Evolutionary conservation across 2,113 vertebrate species (phyloP).

Genomic region (Neoarius graeffei): DNA sequence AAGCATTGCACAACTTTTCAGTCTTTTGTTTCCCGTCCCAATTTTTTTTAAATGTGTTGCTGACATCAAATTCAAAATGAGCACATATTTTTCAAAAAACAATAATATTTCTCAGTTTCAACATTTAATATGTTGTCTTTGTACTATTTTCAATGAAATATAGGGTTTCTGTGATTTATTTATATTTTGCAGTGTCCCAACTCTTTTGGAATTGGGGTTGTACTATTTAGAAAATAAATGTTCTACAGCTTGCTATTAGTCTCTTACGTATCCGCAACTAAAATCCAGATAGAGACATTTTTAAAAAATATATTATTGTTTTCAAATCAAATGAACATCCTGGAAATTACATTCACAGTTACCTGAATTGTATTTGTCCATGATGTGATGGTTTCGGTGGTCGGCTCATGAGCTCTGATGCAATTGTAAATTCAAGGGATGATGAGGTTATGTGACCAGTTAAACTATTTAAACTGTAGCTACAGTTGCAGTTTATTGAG

Average conservation of each 20-base stretch:
- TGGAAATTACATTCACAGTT: not conserved
- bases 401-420: not conserved
- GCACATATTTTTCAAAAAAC: too few relatives aligned
- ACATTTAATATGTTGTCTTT: too few relatives aligned
- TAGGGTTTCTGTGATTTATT: too few relatives aligned
- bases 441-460: not conserved
- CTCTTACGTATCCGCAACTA: not conserved
- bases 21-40: too few relatives aligned
- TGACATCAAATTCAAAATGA: too few relatives aligned
- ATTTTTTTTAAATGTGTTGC: too few relatives aligned
- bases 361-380: not conserved
- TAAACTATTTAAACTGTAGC: not conserved
- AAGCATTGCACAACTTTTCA: too few relatives aligned
- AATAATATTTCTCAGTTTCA: too few relatives aligned
- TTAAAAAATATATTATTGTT: not conserved
- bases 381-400: not conserved
- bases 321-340: not conserved
- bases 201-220: not conserved
- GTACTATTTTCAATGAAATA: too few relatives aligned
- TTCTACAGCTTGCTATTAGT: not conserved
- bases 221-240: not conserved
- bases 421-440: not conserved
- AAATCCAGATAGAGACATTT: not conserved
- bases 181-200: too few relatives aligned
- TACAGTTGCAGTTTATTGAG: not conserved